Evolutionary conservation across 2,888 invertebrate genomes (phyloP).

Genomic region (Archips xylosteana): DNA sequence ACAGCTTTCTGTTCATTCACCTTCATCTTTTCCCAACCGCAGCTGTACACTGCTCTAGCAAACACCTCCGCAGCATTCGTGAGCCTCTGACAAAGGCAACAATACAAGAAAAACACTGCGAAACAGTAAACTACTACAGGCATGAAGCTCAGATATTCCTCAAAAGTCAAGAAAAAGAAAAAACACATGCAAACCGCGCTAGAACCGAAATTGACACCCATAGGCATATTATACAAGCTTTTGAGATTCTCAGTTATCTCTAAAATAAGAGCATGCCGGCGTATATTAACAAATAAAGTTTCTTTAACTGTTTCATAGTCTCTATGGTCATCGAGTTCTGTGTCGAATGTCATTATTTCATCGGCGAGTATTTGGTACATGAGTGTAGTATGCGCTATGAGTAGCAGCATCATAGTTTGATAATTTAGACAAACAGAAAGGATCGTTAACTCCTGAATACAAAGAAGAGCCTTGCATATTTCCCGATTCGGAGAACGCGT

Average conservation of each 20-base stretch:
- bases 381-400: conserved; percentile 68
- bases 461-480: conserved; percentile 61
- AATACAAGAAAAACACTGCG: conserved; percentile 71
- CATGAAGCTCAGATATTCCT: conserved; percentile 65
- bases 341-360: conserved; percentile 61
- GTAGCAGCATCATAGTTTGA: conserved; percentile 65
- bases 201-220: conserved; percentile 71
- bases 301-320: conserved; percentile 53
- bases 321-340: conserved; percentile 22
- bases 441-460: conserved; percentile 59
- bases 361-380: conserved; percentile 67
- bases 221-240: conserved; percentile 65
- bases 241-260: conserved; percentile 60
- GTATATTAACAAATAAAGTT: conserved; percentile 56
- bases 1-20: conserved; percentile 62
- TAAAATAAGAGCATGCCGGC: conserved; percentile 62
- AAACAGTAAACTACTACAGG: conserved; percentile 69
- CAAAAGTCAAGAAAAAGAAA: conserved; percentile 65
- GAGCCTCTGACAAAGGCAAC: conserved; percentile 69
- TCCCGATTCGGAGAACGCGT: conserved; percentile 61
- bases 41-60: conserved; percentile 68
- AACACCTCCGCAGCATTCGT: conserved; percentile 69
- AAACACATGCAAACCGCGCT: conserved; percentile 69
- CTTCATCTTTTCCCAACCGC: conserved; percentile 76
- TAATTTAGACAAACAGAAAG: conserved; percentile 62